phyloP scores from a whole-genome alignment of 2,113 vertebrate species.

The Otus sunia region DNA sequence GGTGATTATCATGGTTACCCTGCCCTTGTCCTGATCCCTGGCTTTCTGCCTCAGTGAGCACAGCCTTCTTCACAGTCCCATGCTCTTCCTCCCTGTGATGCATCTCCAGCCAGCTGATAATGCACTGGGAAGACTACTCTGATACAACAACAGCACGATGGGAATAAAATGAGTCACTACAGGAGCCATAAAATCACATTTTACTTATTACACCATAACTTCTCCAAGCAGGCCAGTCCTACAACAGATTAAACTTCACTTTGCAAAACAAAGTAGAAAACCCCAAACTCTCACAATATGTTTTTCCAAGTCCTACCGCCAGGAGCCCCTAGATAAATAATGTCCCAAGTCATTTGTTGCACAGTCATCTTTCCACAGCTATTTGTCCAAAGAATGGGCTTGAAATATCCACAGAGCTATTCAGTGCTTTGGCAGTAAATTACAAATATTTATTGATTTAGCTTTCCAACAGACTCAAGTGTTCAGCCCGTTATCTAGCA shows the following conservation, averaged over 20 bases:
- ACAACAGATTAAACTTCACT: neutral
- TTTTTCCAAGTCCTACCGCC: neutral
- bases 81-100: neutral
- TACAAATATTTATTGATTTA: conserved; percentile 24
- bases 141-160: neutral
- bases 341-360: neutral
- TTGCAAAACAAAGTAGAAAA: neutral
- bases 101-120: neutral
- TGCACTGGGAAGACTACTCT: neutral
- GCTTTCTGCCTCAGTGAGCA: neutral
- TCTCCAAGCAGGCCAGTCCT: neutral
- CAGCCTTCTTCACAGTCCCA: neutral
- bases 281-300: neutral
- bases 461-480: neutral
- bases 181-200: neutral
- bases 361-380: neutral
- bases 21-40: neutral
- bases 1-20: neutral
- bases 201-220: neutral
- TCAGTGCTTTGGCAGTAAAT: neutral
- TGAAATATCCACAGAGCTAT: neutral
- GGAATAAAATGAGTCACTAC: neutral
- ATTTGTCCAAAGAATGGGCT: neutral
- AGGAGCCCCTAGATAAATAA: neutral
- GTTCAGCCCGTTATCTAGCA: neutral